A percentile compares a stretch with the other conserved stretches of the same genome.
These are phyloP conservation scores for Diaprepes abbreviatus DNA, from an alignment of 2,888 invertebrate species.

Conservation along the genomic window DNA sequence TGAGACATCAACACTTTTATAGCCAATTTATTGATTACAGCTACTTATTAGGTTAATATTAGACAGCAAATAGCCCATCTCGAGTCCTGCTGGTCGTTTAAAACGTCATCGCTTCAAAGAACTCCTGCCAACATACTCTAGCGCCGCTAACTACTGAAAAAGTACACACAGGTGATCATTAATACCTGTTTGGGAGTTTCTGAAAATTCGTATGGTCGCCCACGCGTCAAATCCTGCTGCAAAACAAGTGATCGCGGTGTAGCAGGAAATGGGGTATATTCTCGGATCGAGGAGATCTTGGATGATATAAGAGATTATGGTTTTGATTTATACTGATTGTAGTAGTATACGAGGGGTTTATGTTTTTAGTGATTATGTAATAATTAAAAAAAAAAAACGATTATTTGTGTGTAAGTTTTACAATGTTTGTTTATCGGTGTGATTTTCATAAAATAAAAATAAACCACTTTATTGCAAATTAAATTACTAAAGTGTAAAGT, in stretches of 20 bases:
- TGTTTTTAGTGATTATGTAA: no score
- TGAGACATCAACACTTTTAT: neutral
- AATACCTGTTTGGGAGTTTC: constrained; percentile 43
- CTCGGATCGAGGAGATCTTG: neutral
- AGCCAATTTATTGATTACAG: neutral
- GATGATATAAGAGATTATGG: neutral
- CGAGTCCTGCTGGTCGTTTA: neutral
- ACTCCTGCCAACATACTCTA: constrained; percentile 11
- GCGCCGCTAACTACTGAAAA: constrained; percentile 35
- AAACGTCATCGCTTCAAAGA: constrained; percentile 15
- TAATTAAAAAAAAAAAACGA: no score
- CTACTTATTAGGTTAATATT: neutral
- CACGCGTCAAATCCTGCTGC: constrained; percentile 31
- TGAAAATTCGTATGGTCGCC: constrained; percentile 33
- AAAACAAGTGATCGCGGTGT: constrained; percentile 27
- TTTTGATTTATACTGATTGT: neutral
- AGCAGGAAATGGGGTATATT: constrained; percentile 23
- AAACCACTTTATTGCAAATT: no score
- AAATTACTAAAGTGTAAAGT: no score
- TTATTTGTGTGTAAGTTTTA: no score
- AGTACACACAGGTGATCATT: constrained; percentile 35
- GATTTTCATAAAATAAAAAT: no score
- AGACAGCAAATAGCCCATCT: neutral
- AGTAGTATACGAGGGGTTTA: constrained; percentile 5
- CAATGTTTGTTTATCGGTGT: no score